Evolutionary conservation across 2,797 vertebrate genomes (phyloP).

Genomic region (Caiman crocodilus): DNA sequence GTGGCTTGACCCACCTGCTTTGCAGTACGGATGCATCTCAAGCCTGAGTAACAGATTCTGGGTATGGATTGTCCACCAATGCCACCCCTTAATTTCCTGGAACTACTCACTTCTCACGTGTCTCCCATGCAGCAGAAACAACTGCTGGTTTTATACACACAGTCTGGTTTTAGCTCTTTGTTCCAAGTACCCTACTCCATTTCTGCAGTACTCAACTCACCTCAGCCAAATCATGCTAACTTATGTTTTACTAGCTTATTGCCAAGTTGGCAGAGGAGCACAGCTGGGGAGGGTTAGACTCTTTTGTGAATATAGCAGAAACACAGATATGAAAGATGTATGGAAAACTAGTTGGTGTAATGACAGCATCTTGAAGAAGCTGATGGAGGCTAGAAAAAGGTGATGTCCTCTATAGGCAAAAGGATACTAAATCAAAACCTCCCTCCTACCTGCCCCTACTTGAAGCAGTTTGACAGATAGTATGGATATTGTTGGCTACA

Average conservation of each 20-base stretch:
- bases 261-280: accelerated
- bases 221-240: background rate
- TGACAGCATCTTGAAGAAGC: background rate
- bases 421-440: background rate
- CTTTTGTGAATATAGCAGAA: background rate
- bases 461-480: background rate
- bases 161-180: background rate
- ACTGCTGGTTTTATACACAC: background rate
- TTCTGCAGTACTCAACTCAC: background rate
- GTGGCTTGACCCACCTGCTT: no score
- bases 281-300: background rate
- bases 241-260: background rate
- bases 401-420: background rate
- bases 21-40: background rate
- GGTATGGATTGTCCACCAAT: accelerated
- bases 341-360: background rate
- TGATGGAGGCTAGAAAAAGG: background rate
- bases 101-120: background rate
- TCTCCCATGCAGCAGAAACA: background rate
- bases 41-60: background rate
- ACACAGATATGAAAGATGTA: background rate
- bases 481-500: background rate
- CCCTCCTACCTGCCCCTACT: background rate
- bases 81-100: accelerated
- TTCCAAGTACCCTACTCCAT: background rate